Evolutionary conservation across 1,140 invertebrate species (phyloP), one percentile per base, ranked within the genome.

Genomic region (Bombus breviceps): DNA sequence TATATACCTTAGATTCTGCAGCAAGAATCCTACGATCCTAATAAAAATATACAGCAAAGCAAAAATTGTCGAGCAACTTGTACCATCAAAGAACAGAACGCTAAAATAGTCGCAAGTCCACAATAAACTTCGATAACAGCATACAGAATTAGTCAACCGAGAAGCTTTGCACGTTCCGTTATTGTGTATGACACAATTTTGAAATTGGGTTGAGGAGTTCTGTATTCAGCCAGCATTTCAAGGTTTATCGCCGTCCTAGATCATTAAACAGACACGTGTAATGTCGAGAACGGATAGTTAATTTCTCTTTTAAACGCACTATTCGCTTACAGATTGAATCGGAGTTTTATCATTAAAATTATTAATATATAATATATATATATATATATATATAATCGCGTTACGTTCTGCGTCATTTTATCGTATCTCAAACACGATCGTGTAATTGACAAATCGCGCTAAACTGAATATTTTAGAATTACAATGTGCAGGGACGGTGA

Each of bases 191-290:
- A 62, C 75, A 77, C 75, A 77, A 77, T 77, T 77, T 64, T 64
- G 75, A 62, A 77, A 77, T 77, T 77, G 37, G 75, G 75, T 77
- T 41, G 53, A 37, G 37, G 41, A 77, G 75, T 77, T 77, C 57
- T 39, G 57, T 28, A 41, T 77, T 39, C 53, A 77, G 43, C 73
- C 47, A 13, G 41, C 37, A 22, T 77, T 77, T 62, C 75, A 41
- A 77, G 37, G 57, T 77, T 77, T 77, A 77, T 77, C 75, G 59
- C 1, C 28, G 75, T 53, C 43, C 73, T 53, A 75, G 73, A 75
- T 75, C 73, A 53, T 75, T 75, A 75, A 77, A 77, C 57, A 25
- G 57, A 77, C 75, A 41, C 75, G 3, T 2, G 10, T 43, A 32
- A 73, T 4, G 4, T 12, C 39, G 34, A n/a, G 13, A 25, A 41